Conservation (phyloP, 1,140 invertebrate genomes). For the Tribolium castaneum region DNA sequence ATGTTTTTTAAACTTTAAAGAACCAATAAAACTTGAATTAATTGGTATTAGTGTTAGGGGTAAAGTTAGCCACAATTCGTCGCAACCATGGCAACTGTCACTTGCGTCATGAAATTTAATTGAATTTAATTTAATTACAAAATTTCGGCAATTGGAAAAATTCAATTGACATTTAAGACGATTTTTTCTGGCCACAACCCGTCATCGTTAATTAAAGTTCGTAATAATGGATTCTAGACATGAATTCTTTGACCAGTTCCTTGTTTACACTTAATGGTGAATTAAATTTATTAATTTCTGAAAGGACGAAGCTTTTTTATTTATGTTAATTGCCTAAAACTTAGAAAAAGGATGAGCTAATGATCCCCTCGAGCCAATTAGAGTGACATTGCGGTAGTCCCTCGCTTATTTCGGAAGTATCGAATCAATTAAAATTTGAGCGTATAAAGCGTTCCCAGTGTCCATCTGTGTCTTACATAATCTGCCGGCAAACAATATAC, state of each 20-base stretch:
- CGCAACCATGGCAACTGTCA: no score
- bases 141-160: no score
- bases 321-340: not conserved
- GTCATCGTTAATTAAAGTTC: constrained; percentile 3
- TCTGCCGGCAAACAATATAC: constrained; percentile 10
- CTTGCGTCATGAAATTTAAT: no score
- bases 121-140: no score
- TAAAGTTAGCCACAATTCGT: no score
- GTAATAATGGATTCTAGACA: constrained; percentile 2
- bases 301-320: not conserved
- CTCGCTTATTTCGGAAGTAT: not conserved
- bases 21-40: no score
- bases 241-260: constrained; percentile 8
- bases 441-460: not conserved
- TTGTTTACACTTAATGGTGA: not conserved
- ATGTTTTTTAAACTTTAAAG: no score
- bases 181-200: not conserved
- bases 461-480: constrained; percentile 15
- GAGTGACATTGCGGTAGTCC: not conserved
- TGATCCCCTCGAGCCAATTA: not conserved
- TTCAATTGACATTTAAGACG: not conserved
- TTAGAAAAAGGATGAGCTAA: not conserved
- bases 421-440: not conserved
- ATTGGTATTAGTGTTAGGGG: no score
- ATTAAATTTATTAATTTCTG: not conserved